Percentiles rank a stretch among this genome's conserved stretches.
These are phyloP conservation scores for Tyrannus savana DNA, from an alignment of 2,113 vertebrate species.

Conservation along the genomic window DNA sequence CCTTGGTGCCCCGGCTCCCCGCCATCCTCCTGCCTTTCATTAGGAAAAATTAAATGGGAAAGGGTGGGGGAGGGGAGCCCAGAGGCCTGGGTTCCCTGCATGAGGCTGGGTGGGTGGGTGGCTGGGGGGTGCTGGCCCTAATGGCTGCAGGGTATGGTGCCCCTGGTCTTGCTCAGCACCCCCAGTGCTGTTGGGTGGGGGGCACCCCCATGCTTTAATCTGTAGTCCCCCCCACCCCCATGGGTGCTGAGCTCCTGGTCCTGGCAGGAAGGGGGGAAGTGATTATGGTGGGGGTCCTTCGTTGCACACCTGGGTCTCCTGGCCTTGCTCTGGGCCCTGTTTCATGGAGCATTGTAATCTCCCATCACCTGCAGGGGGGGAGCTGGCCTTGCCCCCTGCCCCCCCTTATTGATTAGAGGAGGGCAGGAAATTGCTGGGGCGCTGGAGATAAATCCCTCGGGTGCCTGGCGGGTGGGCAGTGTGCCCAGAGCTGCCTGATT, in stretches of 20 bases:
- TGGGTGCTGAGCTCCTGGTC: not conserved
- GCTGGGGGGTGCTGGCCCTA: not conserved
- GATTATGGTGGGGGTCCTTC: not conserved
- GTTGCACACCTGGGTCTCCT: not conserved
- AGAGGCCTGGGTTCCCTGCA: not conserved
- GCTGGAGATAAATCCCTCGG: conserved; percentile 50
- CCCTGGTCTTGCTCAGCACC: not conserved
- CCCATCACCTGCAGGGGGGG: not conserved
- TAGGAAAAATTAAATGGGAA: conserved; percentile 68
- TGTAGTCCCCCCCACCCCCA: too few relatives aligned
- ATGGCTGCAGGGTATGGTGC: not conserved
- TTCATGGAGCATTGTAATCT: not conserved
- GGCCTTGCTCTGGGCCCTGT: not conserved
- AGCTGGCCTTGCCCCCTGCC: not conserved
- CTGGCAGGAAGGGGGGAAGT: not conserved
- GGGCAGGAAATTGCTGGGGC: conserved; percentile 48
- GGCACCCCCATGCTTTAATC: not conserved
- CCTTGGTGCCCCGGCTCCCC: conserved; percentile 59
- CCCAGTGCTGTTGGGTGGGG: not conserved
- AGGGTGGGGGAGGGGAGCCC: conserved; percentile 17
- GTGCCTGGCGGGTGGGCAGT: conserved; percentile 1
- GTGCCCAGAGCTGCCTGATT: conserved; percentile 34
- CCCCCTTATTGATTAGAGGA: conserved; percentile 12
- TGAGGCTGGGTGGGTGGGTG: not conserved
- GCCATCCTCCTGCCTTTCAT: conserved; percentile 66